Conservation (phyloP, 1,140 invertebrate species). For the Papilio dardanus region DNA sequence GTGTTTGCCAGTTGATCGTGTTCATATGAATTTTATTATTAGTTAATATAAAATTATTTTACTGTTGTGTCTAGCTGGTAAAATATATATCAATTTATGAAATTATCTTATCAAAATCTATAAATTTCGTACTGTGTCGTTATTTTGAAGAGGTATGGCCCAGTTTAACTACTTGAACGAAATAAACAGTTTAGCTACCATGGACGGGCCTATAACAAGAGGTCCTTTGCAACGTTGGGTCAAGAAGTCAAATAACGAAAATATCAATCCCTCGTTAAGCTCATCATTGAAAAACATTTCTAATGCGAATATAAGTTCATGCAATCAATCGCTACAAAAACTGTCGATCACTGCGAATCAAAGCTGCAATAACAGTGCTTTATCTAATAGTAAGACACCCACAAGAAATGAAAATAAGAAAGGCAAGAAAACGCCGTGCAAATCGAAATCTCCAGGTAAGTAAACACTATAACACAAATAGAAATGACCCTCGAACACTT, state of each 20-base stretch:
- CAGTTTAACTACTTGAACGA: constrained; percentile 91
- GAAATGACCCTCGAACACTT: background rate
- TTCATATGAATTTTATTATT: constrained; percentile 9
- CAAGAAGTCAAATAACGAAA: constrained; percentile 83
- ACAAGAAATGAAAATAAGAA: constrained; percentile 78
- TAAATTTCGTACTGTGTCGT: background rate
- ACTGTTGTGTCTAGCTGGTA: background rate
- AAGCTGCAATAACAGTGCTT: constrained; percentile 76
- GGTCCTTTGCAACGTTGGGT: constrained; percentile 92
- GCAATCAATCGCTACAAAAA: constrained; percentile 83
- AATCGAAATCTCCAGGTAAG: constrained; percentile 86
- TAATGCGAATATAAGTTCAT: constrained; percentile 76
- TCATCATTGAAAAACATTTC: constrained; percentile 72
- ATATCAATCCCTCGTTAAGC: constrained; percentile 67
- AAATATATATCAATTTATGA: background rate
- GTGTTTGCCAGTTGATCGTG: constrained; percentile 21
- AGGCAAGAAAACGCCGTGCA: constrained; percentile 86
- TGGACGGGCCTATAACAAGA: constrained; percentile 89
- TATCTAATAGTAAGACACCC: constrained; percentile 71
- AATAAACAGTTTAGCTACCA: constrained; percentile 87
- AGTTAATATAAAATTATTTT: constrained; percentile 6
- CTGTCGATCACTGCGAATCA: constrained; percentile 83
- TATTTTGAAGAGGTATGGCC: constrained; percentile 83
- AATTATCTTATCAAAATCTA: background rate
- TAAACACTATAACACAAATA: background rate